Evolutionary conservation across 2,888 invertebrate species (phyloP).

Genomic region (Sicus ferrugineus): DNA sequence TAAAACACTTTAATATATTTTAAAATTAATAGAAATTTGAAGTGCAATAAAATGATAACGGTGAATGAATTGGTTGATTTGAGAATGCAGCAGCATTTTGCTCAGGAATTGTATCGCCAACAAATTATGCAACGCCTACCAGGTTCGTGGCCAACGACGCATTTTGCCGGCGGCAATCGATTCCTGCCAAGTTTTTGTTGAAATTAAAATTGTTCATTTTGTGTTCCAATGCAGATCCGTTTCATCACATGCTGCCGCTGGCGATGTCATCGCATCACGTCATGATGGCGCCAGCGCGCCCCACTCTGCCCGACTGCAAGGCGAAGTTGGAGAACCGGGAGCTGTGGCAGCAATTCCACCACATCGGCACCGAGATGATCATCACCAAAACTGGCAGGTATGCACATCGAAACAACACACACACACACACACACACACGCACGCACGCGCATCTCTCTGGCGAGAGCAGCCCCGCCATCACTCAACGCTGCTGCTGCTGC

Average conservation of each 20-base stretch:
- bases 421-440: no score
- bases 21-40: slow-evolving; percentile 8
- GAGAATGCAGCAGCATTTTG: slow-evolving; percentile 63
- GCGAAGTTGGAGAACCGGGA: slow-evolving; percentile 73
- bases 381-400: slow-evolving; percentile 84
- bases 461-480: no score
- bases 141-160: slow-evolving; percentile 37
- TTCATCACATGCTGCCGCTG: slow-evolving; percentile 52
- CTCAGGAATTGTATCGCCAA: slow-evolving; percentile 63
- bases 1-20: slow-evolving; percentile 1
- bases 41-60: slow-evolving; percentile 55
- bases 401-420: slow-evolving; percentile 59
- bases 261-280: slow-evolving; percentile 57
- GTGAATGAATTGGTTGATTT: slow-evolving; percentile 64
- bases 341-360: slow-evolving; percentile 77
- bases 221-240: slow-evolving; percentile 54
- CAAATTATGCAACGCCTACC: slow-evolving; percentile 65
- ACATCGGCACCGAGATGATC: slow-evolving; percentile 81
- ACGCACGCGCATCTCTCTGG: no score
- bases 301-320: slow-evolving; percentile 61
- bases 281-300: slow-evolving; percentile 58
- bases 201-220: neutral
- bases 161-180: slow-evolving; percentile 11
- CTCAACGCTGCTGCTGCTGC: slow-evolving; percentile 37
- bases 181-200: neutral